Base-by-base conservation (phyloP, 2,888 invertebrate species). In the Ochropacha duplaris region DNA sequence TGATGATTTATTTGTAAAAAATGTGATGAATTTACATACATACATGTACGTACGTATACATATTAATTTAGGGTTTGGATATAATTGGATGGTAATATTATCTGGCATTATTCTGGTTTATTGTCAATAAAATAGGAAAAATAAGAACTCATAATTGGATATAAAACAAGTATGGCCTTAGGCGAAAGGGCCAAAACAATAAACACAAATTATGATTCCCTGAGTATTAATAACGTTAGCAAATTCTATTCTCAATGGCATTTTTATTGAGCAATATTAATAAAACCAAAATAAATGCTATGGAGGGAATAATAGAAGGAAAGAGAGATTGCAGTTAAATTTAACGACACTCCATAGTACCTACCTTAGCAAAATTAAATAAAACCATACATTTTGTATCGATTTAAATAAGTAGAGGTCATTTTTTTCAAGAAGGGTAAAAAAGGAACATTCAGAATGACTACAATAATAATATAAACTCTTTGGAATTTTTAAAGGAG, bases 221-320 rank as follows among this genome's bases (percentile, higher is more conserved):
- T 64, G 65, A 65, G 64, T 60, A 64, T 69, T 71, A 74, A 74
- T 77, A 68, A 72, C 65, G 62, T 66, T 54, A 54, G 60, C 66
- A 63, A 72, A 72, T 68, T 68, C 59, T 65, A 62, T 73, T 67
- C 63, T 65, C 56, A 54, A 62, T 59, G 58, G 59, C 54, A 55
- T 54, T 64, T 78, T 76, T 73, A 76, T 71, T 69, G 59, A 59
- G 61, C 59, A 67, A 67, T 75, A 59, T 62, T 69, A 73, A 68
- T 74, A 74, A 75, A 70, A 74, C 65, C 64, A 65, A 69, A 71
- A 76, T 74, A 75, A 72, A 71, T 74, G 68, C 57, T 56, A 58
- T 57, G 22, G 51, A 59, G 58, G 54, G 64, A 77, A 74, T 72
- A 74, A 72, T 58, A 61, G 59, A 60, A 57, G 59, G 55, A 51